A percentile compares a stretch with the other conserved stretches of the same genome.
phyloP scores from a whole-genome alignment of 2,888 invertebrate species.

The Zygothrica quintamaculata region DNA sequence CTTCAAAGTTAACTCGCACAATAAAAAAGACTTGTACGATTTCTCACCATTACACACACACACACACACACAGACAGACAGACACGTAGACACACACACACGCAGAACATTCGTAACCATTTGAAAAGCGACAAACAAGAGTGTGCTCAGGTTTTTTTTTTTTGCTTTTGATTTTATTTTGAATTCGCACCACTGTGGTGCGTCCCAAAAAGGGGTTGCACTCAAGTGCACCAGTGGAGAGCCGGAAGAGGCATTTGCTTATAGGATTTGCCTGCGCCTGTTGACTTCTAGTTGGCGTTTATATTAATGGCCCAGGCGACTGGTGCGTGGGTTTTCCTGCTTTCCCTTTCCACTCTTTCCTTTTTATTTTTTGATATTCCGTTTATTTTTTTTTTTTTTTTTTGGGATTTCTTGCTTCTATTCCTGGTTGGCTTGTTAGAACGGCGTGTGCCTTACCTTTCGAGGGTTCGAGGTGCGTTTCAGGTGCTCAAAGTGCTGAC shows the following conservation, averaged over 20 bases:
- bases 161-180: neutral
- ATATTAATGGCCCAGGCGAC: constrained; percentile 57
- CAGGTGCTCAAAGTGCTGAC: constrained; percentile 4
- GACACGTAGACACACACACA: neutral
- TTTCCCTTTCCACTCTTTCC: constrained; percentile 8
- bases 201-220: constrained; percentile 43
- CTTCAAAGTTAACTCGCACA: constrained; percentile 76
- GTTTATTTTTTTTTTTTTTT: neutral
- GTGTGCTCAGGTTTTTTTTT: constrained; percentile 14
- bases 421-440: constrained; percentile 17
- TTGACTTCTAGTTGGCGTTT: constrained; percentile 72
- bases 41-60: constrained; percentile 15
- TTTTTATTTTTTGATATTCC: constrained; percentile 2
- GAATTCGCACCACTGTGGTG: neutral
- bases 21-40: constrained; percentile 67
- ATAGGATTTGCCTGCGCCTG: constrained; percentile 65
- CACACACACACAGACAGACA: constrained; percentile 1
- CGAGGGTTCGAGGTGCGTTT: neutral
- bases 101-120: constrained; percentile 14
- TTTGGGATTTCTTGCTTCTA: neutral
- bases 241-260: constrained; percentile 55
- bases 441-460: constrained; percentile 9
- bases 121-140: constrained; percentile 23
- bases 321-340: constrained; percentile 18
- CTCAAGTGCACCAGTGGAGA: constrained; percentile 34